Evolutionary conservation across 2,888 invertebrate genomes (phyloP), one percentile per base, ranked within the genome.

Genomic region (Acrobasis consociella): DNA sequence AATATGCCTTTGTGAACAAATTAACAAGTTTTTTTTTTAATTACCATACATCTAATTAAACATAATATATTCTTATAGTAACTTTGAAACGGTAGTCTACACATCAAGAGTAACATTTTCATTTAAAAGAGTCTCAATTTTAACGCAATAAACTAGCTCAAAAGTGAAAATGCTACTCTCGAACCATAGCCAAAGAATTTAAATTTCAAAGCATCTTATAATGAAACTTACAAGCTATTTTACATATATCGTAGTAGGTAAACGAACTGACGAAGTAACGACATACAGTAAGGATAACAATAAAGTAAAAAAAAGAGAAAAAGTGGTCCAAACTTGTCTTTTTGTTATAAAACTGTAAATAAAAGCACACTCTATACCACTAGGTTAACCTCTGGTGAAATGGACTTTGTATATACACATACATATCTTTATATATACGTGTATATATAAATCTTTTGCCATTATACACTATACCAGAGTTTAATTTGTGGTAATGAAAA

Each of bases 251-350:
- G n/a, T n/a, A n/a, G n/a, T 13, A 31, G 9, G 62, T 66, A 64
- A 67, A 65, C 52, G 53, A 65, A 67, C 66, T 67, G 69, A 70
- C 66, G 64, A 67, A 64, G 65, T 66, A 63, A 64, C 64, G 65
- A 60, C 65, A 53, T 61, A 17, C 5, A n/a, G n/a, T 22, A n/a
- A 58, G 22, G 5, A 31, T 31, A 31, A 31, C 31, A 7, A 7
- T 31, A 31, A 31, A 31, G 31, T 31, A 2, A 7, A 31, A 31
- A 0, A 7, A 8, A n/a, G n/a, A n/a, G n/a, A n/a, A n/a, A n/a
- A n/a, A n/a, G n/a, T n/a, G n/a, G n/a, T n/a, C n/a, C n/a, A n/a
- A n/a, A n/a, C n/a, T n/a, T n/a, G n/a, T n/a, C n/a, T n/a, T 31
- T 31, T 31, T 5, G 0, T 7, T 31, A 5, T 31, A 31, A 7